Percentiles rank a stretch among this genome's conserved stretches.
These are phyloP conservation scores for Marcusenius ussheri DNA, from an alignment of 2,113 vertebrate species.

Conservation along the genomic window DNA sequence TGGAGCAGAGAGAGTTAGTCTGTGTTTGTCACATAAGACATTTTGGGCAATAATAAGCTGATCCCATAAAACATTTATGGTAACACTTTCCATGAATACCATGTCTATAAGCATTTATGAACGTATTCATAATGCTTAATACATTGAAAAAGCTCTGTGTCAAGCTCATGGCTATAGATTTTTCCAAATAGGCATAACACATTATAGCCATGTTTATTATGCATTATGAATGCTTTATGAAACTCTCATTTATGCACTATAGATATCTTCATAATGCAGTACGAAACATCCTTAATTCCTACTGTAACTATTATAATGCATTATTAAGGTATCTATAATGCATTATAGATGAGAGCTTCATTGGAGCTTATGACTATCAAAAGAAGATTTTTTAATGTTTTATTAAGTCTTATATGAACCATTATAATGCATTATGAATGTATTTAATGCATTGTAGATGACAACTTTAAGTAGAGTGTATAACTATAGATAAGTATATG, in stretches of 20 bases:
- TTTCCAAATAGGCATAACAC: background rate
- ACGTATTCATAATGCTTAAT: background rate
- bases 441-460: background rate
- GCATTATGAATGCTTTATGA: background rate
- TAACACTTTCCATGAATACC: background rate
- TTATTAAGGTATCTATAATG: background rate
- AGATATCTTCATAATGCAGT: background rate
- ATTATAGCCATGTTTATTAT: background rate
- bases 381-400: background rate
- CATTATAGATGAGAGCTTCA: background rate
- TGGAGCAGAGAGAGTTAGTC: background rate
- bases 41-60: background rate
- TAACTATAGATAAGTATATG: background rate
- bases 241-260: background rate
- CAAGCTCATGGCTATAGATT: background rate
- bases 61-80: background rate
- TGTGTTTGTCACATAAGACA: background rate
- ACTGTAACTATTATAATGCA: background rate
- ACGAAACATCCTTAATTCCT: background rate
- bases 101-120: background rate
- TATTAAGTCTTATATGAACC: background rate
- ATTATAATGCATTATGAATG: background rate
- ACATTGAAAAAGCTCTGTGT: background rate
- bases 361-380: background rate
- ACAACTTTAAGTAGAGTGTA: background rate